Base-by-base conservation (phyloP, 2,113 vertebrate genomes). In the Saccopteryx leptura region DNA sequence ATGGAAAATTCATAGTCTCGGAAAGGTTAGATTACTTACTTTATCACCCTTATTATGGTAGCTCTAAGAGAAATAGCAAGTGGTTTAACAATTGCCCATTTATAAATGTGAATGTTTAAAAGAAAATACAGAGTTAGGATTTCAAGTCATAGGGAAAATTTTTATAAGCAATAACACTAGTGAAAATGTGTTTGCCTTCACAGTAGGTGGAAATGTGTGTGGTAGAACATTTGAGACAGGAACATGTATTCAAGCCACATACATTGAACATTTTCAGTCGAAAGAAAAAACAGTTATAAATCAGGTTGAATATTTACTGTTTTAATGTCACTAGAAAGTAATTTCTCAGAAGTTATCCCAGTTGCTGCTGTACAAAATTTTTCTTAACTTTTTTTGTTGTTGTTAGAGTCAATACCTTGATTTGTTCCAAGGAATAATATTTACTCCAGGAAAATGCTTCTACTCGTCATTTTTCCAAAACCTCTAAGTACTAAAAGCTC, bases 241-340 rank as follows among this genome's bases (percentile, higher is more conserved):
- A 97, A 89, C 71, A 50, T 95, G 97, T 97, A 98, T 98, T 97
- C 48, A 94, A 97, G 94, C 83, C 97, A 97, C 91, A 84, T 95
- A 97, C n/a, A 94, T 93, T 88, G 58, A 48, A 97, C 78, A 96
- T 94, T 96, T 98, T 93, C 6, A 95, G 88, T 95, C 56, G 90
- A 98, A 98, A 95, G 90, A 52, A 96, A 98, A 97, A 94, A 96
- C 68, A 97, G 85, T 17, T 97, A 96, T 98, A 97, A 98, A 98
- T 98, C 71, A 98, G 72, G 63, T 15, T 94, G 95, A 78, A 91
- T 96, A 79, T 96, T 91, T 93, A 97, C 92, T 81, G 86, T 69
- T 95, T 81, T 81, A 97, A 91, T 90, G 96, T 81, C 81, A 96
- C 68, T 96, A 93, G 96, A 98, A 98, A 93, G 97, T 92, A 97